A percentile compares a stretch with the other conserved stretches of the same genome.
These are phyloP conservation scores for Phymastichus coffea DNA, from an alignment of 1,140 invertebrate species.

Conservation along the genomic window DNA sequence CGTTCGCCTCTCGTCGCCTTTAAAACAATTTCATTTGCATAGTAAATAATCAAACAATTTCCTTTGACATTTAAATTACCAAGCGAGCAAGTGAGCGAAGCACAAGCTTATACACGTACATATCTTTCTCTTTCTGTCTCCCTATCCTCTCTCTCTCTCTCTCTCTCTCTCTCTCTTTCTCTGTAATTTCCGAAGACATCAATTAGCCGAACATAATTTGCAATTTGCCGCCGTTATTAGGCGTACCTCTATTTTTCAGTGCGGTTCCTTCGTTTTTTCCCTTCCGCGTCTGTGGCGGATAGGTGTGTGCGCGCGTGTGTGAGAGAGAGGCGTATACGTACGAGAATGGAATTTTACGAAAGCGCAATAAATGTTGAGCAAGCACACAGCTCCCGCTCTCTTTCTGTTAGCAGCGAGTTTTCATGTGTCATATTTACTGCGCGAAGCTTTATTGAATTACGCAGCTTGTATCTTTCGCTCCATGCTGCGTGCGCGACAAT, in stretches of 20 bases:
- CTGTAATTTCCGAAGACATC: slow-evolving; percentile 43
- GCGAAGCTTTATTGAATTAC: not conserved
- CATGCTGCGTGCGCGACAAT: no score
- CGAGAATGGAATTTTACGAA: not conserved
- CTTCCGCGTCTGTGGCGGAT: not conserved
- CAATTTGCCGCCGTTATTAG: slow-evolving; percentile 35
- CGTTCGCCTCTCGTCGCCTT: not conserved
- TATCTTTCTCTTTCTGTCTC: slow-evolving; percentile 4
- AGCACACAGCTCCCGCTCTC: no score
- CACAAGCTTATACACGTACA: not conserved
- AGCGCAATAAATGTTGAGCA: not conserved
- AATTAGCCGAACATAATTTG: slow-evolving; percentile 40
- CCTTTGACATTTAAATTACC: slow-evolving; percentile 55
- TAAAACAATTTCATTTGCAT: slow-evolving; percentile 56
- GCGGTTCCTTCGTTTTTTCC: not conserved
- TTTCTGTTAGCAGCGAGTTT: not conserved
- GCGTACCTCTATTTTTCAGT: slow-evolving; percentile 1
- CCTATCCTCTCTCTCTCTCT: slow-evolving; percentile 5
- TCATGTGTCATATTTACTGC: not conserved
- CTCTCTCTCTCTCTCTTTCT: slow-evolving; percentile 4
- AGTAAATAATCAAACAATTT: slow-evolving; percentile 56
- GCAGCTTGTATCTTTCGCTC: not conserved
- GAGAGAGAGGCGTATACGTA: not conserved
- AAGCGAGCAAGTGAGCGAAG: slow-evolving; percentile 30
- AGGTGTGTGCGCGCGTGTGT: not conserved